Evolutionary conservation across 2,888 invertebrate genomes (phyloP), one percentile per base, ranked within the genome.

Genomic region (Zelleria hepariella): DNA sequence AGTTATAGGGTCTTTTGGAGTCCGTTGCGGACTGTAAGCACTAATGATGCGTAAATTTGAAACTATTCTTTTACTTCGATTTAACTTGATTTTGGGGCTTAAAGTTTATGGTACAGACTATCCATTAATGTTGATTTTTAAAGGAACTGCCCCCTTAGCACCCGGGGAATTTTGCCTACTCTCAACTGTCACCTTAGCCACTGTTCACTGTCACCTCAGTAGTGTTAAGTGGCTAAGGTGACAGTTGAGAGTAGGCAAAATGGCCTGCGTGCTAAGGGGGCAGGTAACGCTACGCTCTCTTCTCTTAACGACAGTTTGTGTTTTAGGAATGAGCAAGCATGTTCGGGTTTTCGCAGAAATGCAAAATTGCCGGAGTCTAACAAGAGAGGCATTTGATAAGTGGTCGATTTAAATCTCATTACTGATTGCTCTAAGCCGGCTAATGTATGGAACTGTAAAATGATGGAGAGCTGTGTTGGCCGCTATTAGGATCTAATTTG

Each of bases 11-110:
- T 42, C 32, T 42, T 42, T 15, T 42, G 32, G 32, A 42, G 32
- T 70, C 72, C 79, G 82, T 80, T 79, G 75, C 80, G 81, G 78
- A 55, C 62, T 67, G 81, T 85, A 78, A 73, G 73, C 68, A 63
- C 78, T 79, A 86, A 84, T 87, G 82, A 72, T 75, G 82, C 86
- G 72, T 55, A 23, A 52, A 55, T 47, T 24, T 2, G 18, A 51
- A 54, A 56, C 56, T 48, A 55, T 56, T 58, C 56, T 10, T 52
- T 53, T 49, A 21, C 24, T 18, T 49, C 5, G 10, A 32, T 5
- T 32, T 32, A 7, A 32, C 5, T 20, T 49, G 32, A 42, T 42
- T 42, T 42, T 15, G 10, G 32, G 32, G n/a, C n/a, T n/a, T n/a
- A n/a, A n/a, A n/a, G n/a, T n/a, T n/a, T n/a, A n/a, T n/a, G n/a